Conservation (phyloP, 2,113 vertebrate species). For the Pedetes capensis region DNA sequence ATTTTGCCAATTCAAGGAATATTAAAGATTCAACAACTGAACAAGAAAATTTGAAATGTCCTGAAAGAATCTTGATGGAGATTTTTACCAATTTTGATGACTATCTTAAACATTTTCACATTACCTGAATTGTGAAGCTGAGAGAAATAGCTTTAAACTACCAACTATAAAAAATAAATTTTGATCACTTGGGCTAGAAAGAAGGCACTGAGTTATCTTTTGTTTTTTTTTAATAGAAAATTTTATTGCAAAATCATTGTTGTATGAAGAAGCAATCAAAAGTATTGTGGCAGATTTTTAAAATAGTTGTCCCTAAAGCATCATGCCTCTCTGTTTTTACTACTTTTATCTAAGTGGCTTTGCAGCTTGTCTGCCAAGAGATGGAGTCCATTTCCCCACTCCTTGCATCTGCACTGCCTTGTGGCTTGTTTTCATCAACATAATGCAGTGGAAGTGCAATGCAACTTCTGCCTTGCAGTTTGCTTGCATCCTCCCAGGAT, state of each 20-base stretch:
- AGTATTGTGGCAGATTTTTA: not conserved
- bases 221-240: not conserved
- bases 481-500: not conserved
- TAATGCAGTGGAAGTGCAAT: not conserved
- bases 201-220: not conserved
- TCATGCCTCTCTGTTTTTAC: not conserved
- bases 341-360: not conserved
- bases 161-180: not conserved
- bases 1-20: not conserved
- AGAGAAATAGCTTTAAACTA: not conserved
- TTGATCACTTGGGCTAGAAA: not conserved
- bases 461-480: not conserved
- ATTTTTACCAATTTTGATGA: not conserved
- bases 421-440: not conserved
- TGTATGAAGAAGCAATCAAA: not conserved
- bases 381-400: too few species aligned
- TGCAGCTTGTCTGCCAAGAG: not conserved
- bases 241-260: not conserved
- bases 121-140: not conserved
- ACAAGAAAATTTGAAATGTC: not conserved
- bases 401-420: not conserved
- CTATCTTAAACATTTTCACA: not conserved
- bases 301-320: not conserved
- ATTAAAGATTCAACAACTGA: not conserved
- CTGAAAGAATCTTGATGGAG: not conserved